Evolutionary conservation across 2,113 vertebrate species (phyloP).

Genomic region (Ahaetulla prasina): DNA sequence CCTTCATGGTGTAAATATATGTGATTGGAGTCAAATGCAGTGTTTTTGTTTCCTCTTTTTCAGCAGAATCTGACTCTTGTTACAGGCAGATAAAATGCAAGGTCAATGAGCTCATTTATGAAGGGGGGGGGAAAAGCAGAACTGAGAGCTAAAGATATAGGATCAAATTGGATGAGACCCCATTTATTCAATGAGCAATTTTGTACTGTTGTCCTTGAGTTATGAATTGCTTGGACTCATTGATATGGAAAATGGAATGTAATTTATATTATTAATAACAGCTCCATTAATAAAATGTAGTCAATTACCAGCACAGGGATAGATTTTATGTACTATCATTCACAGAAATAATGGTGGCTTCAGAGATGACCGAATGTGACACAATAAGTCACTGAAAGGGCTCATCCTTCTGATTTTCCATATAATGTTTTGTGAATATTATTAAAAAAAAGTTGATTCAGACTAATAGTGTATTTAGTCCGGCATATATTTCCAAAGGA

Average conservation of each 20-base stretch:
- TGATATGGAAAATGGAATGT: background rate
- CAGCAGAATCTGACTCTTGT: background rate
- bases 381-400: background rate
- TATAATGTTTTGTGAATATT: background rate
- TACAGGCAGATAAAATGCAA: background rate
- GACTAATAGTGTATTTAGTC: background rate
- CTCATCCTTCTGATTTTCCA: background rate
- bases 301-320: background rate
- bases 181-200: background rate
- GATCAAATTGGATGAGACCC: background rate
- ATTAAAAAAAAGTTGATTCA: background rate
- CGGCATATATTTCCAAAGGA: background rate
- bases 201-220: background rate
- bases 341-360: background rate
- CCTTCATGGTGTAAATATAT: fast-evolving
- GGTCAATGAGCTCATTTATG: background rate
- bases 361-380: background rate
- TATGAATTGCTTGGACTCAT: background rate
- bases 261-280: background rate
- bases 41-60: background rate
- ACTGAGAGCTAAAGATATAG: background rate
- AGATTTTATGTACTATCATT: background rate
- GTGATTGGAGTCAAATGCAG: fast-evolving
- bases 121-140: background rate
- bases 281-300: background rate